A percentile compares a stretch with the other conserved stretches of the same genome.
Conservation (phyloP, 2,888 invertebrate species). For the Plebejus anna region DNA sequence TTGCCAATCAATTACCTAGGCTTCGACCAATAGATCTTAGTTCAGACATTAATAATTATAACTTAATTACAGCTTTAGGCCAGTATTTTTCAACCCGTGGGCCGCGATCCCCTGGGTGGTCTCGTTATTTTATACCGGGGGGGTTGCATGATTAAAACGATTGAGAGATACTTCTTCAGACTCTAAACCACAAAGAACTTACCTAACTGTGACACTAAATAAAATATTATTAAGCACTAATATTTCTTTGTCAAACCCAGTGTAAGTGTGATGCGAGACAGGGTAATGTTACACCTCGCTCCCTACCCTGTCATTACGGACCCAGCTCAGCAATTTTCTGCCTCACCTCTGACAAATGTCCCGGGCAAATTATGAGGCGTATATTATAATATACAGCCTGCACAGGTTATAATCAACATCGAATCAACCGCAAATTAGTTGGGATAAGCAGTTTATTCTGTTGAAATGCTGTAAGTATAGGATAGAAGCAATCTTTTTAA, state of each 20-base stretch:
- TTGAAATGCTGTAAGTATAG: background rate
- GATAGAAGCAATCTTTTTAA: background rate
- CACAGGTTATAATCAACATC: constrained; percentile 10
- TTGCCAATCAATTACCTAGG: no score
- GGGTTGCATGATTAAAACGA: no score
- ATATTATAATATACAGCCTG: constrained; percentile 15
- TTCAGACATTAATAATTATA: no score
- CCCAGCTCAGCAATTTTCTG: constrained; percentile 41
- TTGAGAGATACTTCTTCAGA: no score
- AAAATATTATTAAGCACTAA: background rate
- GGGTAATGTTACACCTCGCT: constrained; percentile 39
- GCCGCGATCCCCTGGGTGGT: no score
- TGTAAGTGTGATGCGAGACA: background rate
- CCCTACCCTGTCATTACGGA: constrained; percentile 43
- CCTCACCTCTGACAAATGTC: constrained; percentile 41
- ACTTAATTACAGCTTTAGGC: no score
- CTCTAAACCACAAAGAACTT: no score
- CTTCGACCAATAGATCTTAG: no score
- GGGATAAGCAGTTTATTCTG: constrained; percentile 7
- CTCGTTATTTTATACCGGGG: no score
- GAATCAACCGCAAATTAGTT: constrained; percentile 22
- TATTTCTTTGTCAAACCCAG: background rate
- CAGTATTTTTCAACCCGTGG: no score
- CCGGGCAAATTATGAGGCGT: constrained; percentile 29
- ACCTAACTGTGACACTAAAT: background rate